Conservation (phyloP, 2,888 invertebrate species). For the Rotaria macrura region DNA sequence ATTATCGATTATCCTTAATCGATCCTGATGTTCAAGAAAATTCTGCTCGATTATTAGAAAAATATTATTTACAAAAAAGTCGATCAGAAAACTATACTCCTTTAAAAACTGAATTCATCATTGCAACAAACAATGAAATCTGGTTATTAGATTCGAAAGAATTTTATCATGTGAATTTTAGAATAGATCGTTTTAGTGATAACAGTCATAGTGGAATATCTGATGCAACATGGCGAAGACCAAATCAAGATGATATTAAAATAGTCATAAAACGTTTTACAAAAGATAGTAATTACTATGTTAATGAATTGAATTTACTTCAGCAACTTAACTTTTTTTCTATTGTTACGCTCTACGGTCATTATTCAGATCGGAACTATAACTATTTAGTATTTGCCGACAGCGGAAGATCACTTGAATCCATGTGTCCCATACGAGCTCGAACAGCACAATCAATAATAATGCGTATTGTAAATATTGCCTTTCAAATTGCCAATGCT, state of each 20-base stretch:
- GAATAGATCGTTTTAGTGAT: neutral
- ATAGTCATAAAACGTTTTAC: neutral
- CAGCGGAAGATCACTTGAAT: neutral
- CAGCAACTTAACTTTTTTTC: neutral
- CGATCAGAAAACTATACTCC: neutral
- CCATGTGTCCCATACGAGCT: neutral
- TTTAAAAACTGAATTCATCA: neutral
- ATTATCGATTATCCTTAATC: neutral
- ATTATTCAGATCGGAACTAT: neutral
- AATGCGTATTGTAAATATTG: neutral
- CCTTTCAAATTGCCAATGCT: neutral
- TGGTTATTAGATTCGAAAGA: neutral
- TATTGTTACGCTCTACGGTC: neutral
- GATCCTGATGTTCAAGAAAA: neutral
- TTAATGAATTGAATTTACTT: neutral
- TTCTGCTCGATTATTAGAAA: neutral
- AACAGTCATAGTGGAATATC: neutral
- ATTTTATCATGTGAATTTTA: neutral
- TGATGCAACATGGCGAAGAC: neutral
- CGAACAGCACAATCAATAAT: neutral
- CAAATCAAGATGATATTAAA: neutral
- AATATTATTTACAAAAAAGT: neutral
- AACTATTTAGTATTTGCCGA: neutral
- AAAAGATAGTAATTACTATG: neutral
- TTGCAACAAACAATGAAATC: neutral